A percentile compares a stretch with the other conserved stretches of the same genome.
Conservation (phyloP, 2,888 invertebrate genomes). For the Mesoligia furuncula region DNA sequence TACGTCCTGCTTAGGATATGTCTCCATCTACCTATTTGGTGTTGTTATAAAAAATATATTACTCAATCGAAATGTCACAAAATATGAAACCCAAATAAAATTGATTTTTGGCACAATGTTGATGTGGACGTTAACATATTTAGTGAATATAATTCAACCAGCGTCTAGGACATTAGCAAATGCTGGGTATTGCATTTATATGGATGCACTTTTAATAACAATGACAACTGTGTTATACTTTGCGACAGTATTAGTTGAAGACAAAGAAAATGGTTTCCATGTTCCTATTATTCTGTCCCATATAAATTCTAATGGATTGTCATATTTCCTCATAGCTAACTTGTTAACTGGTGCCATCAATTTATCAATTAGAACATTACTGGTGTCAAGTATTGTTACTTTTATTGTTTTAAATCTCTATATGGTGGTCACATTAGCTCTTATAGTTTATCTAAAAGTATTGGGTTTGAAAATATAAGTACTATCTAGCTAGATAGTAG, state of each 20-base stretch:
- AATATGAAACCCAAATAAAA: conserved; percentile 66
- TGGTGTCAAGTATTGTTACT: conserved; percentile 80
- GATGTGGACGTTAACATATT: conserved; percentile 85
- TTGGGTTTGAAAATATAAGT: conserved; percentile 85
- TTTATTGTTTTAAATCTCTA: conserved; percentile 91
- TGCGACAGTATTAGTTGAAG: conserved; percentile 87
- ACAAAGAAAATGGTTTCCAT: conserved; percentile 65
- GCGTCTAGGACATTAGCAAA: conserved; percentile 96
- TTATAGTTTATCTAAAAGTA: conserved; percentile 81
- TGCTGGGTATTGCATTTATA: conserved; percentile 94
- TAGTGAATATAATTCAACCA: conserved; percentile 88
- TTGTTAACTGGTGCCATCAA: conserved; percentile 96
- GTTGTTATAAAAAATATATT: conserved; percentile 91
- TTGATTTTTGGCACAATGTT: conserved; percentile 69
- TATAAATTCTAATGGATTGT: conserved; percentile 95
- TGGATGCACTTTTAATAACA: conserved; percentile 92
- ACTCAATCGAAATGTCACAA: conserved; percentile 75
- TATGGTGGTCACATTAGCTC: conserved; percentile 83
- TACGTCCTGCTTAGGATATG: conserved; percentile 95
- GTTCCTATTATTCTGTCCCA: conserved; percentile 92
- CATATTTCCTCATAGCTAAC: conserved; percentile 96
- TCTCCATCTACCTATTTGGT: conserved; percentile 95
- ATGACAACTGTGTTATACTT: conserved; percentile 71
- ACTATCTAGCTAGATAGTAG: not conserved
- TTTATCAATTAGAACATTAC: conserved; percentile 92